Evolutionary conservation across 1,140 invertebrate genomes (phyloP), one percentile per base, ranked within the genome.

Genomic region (Ephestia elutella): DNA sequence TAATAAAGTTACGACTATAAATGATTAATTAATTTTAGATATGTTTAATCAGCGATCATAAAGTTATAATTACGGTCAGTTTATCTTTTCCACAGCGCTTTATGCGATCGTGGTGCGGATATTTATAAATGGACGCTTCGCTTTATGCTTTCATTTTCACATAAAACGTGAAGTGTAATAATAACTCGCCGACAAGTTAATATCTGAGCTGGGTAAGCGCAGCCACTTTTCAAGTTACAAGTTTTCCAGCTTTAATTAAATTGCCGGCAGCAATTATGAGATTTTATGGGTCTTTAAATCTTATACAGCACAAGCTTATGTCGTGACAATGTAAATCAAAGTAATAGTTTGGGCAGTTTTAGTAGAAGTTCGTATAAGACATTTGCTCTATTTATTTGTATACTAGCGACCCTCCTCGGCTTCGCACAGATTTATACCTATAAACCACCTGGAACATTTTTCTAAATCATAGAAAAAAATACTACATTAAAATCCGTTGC

Each of bases 131-230:
- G 38, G 15, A 44, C 15, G 15, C 38, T 15, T 44, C 13, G 15
- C 38, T 44, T 44, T 44, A 44, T 44, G 38, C 38, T 44, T 44
- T 44, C 13, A 44, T 44, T 44, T 44, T 44, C 38, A 44, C 38
- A 44, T 44, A 44, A 44, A 44, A 44, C 15, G 38, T 15, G 38
- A 44, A 44, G 15, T 44, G 38, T 44, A 44, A 44, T 44, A 44
- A 17, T 44, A 44, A 44, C 38, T 15, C 10, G 38, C n/a, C 38
- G 38, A 44, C 38, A 44, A 44, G 38, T 44, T 44, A 44, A 44
- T 44, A 15, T 44, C 38, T 15, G 10, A 44, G 38, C 13, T 7
- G 38, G 32, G 5, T 4, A 17, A 32, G 30, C 30, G 30, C 9
- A 44, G 5, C 38, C 10, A 5, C 38, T 44, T 2, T 2, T 3